These are phyloP conservation scores for Syngnathus scovelli DNA, from an alignment of 2,113 vertebrate genomes.

Conservation along the genomic window DNA sequence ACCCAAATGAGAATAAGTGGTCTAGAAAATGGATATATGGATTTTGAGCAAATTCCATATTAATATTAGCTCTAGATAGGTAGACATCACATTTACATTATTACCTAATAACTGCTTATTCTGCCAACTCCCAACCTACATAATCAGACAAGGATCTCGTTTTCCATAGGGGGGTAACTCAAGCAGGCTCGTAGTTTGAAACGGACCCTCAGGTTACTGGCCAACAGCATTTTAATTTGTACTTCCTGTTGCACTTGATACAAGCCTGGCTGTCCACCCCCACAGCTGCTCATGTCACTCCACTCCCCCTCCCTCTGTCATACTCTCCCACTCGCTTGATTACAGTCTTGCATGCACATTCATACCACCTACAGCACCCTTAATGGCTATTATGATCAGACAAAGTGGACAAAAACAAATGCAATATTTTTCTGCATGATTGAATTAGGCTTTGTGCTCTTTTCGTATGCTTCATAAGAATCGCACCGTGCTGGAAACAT, in stretches of 20 bases:
- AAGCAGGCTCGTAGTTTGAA: conserved; percentile 13
- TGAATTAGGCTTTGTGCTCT: background rate
- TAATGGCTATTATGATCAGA: background rate
- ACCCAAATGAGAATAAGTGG: too few species aligned
- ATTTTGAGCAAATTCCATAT: too few species aligned
- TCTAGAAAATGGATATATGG: too few species aligned
- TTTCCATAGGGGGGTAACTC: background rate
- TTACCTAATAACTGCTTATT: conserved; percentile 25
- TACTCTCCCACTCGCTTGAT: conserved; percentile 20
- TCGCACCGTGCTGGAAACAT: too few species aligned
- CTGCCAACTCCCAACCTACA: conserved; percentile 26
- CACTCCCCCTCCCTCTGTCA: conserved; percentile 20
- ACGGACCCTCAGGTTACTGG: conserved; percentile 25
- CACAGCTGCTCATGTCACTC: conserved; percentile 64
- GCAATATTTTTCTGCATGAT: background rate
- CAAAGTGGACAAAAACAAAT: background rate
- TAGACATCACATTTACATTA: background rate
- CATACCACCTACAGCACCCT: background rate
- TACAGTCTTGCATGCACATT: conserved; percentile 2
- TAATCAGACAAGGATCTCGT: conserved; percentile 11
- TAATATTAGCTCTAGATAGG: background rate
- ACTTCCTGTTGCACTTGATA: conserved; percentile 56
- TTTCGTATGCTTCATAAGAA: too few species aligned
- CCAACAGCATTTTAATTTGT: conserved; percentile 22
- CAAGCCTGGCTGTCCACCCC: conserved; percentile 26